Base-by-base conservation (phyloP, 2,888 invertebrate species). In the Leuctra nigra region DNA sequence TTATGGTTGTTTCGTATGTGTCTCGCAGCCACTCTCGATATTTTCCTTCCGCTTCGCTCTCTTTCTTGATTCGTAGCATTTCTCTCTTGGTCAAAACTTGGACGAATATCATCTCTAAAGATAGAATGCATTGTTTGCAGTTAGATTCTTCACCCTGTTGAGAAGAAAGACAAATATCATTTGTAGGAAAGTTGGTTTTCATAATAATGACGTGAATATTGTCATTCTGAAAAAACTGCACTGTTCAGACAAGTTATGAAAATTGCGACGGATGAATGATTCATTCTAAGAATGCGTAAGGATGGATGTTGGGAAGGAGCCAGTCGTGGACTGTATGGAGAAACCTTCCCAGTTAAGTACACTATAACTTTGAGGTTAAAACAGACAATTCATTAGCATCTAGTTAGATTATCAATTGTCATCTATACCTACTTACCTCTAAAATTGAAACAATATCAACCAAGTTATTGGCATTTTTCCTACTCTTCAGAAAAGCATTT, bases 81-180 rank as follows among this genome's bases (percentile, higher is more conserved):
- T 83, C 82, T 35, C 80, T 78, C 59, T 85, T 77, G 67, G 79
- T 83, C 16, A 88, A 68, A 54, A 88, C 69, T 66, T 82, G 83
- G 20, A 77, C 76, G 68, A 88, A 89, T 67, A 89, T 79, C 46
- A 83, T 77, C 72, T 88, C 87, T 61, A 87, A 68, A 18, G 86
- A 82, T 50, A 86, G 76, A 64, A 88, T 73, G 61, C 82, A 77
- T 55, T 84, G n/a, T 29, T 29, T 23, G 11, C 6, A 13, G 4
- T 23, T 35, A 14, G 38, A 48, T 16, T 39, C 47, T 20, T 59
- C 53, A 16, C 53, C 57, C 50, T 61, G 47, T 41, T n/a, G 55
- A 60, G 63, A 60, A 56, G 33, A 23, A 33, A 55, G 23, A 59
- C 36, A 41, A 23, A 9, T 13, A 14, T 13, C 13, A 9, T 53